Evolutionary conservation across 2,113 vertebrate genomes (phyloP), one percentile per base, ranked within the genome.

Genomic region (Charina bottae): DNA sequence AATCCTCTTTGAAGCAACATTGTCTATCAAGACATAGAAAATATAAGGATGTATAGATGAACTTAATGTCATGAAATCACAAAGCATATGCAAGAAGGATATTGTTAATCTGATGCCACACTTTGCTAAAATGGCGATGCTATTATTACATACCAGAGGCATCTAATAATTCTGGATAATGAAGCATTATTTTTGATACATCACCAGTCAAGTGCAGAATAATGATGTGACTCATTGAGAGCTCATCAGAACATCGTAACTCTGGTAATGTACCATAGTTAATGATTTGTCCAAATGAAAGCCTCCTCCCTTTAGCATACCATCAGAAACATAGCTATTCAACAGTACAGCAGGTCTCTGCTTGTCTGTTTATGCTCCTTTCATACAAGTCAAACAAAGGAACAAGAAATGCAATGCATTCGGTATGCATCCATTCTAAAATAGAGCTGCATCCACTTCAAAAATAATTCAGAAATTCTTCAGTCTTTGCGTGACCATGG

Each of bases 31-130:
- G 15, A 89, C n/a, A 6, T 4, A 93, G 90, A 64, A 94, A 78
- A 88, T 91, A 95, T 86, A 92, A 94, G 58, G 85, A 92, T 92
- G 90, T 2, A 93, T 95, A 94, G 84, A 85, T 92, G 90, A 94
- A 93, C 96, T 94, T 89, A 93, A 54, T 90, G 94, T 95, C 92
- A 94, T 58, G 64, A 96, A 95, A n/a, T 78, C 62, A 83, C 49
- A n/a, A 60, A 37, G 58, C 58, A 90, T 90, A 83, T 24, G 46
- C 83, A 64, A 85, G 6, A 62, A 85, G 56, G 13, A 58, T 49
- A 60, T 62, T 33, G 28, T 54, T 85, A 85, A 62, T 85, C 59
- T 24, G 17, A 85, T 90, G 58, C 28, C 58, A 53, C 58, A 78
- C 72, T 78, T 78, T 37, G 33, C 72, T 78, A 78, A 42, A 15